Conservation (phyloP, 2,113 vertebrate species). For the Barnardius zonarius region DNA sequence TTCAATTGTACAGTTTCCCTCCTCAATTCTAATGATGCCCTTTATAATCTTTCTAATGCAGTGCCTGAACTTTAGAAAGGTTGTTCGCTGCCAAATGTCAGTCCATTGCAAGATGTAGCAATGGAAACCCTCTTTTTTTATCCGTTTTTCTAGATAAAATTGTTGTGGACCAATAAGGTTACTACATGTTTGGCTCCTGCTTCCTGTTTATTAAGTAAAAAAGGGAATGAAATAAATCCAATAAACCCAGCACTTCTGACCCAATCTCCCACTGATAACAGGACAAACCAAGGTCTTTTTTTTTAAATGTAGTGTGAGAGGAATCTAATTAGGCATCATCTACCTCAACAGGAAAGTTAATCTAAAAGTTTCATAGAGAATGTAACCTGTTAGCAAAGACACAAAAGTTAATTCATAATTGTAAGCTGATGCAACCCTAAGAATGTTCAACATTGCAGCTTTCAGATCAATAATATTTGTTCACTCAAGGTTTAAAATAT, state of each 20-base stretch:
- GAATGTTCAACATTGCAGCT: neutral
- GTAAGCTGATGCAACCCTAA: neutral
- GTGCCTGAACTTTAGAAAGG: conserved; percentile 77
- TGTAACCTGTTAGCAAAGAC: neutral
- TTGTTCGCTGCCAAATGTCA: conserved; percentile 72
- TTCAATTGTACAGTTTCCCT: conserved; percentile 63
- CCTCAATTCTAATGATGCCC: conserved; percentile 72
- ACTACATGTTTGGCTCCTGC: neutral
- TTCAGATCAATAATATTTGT: neutral
- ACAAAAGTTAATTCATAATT: neutral
- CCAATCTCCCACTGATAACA: neutral
- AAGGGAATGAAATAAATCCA: neutral
- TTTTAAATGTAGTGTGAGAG: neutral
- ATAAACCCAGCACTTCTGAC: neutral
- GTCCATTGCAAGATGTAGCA: conserved; percentile 39
- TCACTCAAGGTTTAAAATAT: neutral
- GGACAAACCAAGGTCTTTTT: neutral
- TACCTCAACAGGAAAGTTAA: neutral
- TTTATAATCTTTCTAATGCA: conserved; percentile 76
- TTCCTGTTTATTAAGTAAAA: neutral
- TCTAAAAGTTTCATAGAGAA: neutral
- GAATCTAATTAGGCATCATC: neutral
- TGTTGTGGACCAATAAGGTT: neutral
- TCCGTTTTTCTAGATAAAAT: conserved; percentile 37
- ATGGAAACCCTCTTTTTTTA: conserved; percentile 57